phyloP scores from a whole-genome alignment of 2,113 vertebrate genomes.

The Erythrolamprus reginae region DNA sequence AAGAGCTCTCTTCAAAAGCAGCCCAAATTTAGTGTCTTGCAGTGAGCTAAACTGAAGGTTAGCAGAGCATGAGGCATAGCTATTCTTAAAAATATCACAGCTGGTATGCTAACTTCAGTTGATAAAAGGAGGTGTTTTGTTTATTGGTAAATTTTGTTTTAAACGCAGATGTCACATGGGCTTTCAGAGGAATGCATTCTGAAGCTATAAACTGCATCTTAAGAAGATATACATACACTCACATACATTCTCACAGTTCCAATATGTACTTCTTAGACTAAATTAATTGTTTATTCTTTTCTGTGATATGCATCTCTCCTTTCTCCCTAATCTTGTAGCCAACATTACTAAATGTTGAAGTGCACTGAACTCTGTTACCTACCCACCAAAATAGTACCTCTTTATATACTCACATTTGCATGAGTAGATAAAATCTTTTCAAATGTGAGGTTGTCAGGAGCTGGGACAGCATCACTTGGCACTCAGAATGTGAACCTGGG shows the following conservation, averaged over 20 bases:
- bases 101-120: not conserved
- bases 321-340: not conserved
- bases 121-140: not conserved
- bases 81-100: not conserved
- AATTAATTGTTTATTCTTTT: not conserved
- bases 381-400: not conserved
- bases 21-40: not conserved
- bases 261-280: not conserved
- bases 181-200: not conserved
- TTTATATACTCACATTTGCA: not conserved
- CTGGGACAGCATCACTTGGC: not conserved
- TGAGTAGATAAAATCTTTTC: not conserved
- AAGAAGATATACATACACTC: not conserved
- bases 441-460: not conserved
- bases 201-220: not conserved
- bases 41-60: not conserved
- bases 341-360: not conserved
- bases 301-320: not conserved
- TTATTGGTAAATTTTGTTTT: not conserved
- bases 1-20: not conserved
- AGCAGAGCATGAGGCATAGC: not conserved
- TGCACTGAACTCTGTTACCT: not conserved
- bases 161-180: not conserved
- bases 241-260: not conserved
- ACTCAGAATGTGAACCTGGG: not conserved